These are phyloP conservation scores for Cirrhinus mrigala DNA, from an alignment of 2,797 vertebrate genomes.

Conservation along the genomic window DNA sequence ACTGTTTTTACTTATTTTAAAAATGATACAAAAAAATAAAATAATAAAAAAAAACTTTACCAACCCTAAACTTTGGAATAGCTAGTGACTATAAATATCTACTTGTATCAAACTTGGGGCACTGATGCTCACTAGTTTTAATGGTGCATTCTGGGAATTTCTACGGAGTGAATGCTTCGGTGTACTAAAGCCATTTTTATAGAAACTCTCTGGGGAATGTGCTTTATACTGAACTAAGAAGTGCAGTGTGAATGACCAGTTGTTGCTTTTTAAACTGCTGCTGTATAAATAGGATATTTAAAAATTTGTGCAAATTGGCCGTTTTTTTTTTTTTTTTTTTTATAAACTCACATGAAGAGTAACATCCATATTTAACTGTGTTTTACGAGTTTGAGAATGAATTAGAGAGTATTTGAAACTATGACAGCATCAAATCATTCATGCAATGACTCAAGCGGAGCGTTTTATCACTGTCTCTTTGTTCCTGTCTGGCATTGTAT, in stretches of 20 bases:
- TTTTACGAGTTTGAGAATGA: constrained; percentile 44
- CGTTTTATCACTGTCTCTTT: constrained; percentile 27
- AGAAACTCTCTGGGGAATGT: background rate
- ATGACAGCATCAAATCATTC: constrained; percentile 21
- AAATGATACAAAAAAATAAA: too few relatives aligned
- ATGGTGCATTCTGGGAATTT: background rate
- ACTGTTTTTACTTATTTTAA: too few relatives aligned
- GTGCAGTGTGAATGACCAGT: background rate
- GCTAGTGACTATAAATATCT: too few relatives aligned
- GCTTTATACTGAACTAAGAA: background rate
- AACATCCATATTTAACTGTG: constrained; percentile 12
- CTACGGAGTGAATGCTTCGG: background rate
- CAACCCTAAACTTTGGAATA: too few relatives aligned
- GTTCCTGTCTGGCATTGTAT: background rate
- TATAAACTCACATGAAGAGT: background rate
- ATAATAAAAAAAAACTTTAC: too few relatives aligned
- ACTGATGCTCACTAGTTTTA: background rate
- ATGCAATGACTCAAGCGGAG: constrained; percentile 13
- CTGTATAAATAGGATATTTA: background rate
- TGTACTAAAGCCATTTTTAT: background rate
- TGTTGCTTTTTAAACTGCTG: background rate
- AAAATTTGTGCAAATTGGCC: background rate
- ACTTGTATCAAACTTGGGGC: background rate
- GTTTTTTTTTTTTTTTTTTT: background rate
- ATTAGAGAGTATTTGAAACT: constrained; percentile 15